Evolutionary conservation across 2,113 vertebrate species (phyloP), one percentile per base, ranked within the genome.

Genomic region (Thunnus thynnus): DNA sequence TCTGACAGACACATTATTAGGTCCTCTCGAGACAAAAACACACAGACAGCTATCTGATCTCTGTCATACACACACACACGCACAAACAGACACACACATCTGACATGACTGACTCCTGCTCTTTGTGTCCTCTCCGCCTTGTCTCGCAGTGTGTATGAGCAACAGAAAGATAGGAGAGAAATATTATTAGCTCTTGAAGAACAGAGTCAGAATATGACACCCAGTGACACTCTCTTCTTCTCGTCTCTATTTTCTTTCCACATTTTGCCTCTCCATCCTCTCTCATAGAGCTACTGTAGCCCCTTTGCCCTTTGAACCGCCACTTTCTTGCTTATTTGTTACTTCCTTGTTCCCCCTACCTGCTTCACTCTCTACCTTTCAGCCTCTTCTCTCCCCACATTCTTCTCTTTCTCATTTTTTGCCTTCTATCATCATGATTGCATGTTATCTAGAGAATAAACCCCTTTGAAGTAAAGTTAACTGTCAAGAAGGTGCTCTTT

Each of bases 1-100:
- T 80, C 50, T 79, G 82, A 80, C 73, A 79, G 82, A 72, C 77
- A 57, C 84, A 84, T 89, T 82, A 89, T 90, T 80, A 88, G 77
- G 63, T 84, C 58, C 61, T 70, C 73, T 82, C 2, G 8, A 76
- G 84, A 85, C 70, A 83, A 88, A 88, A 75, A 60, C 62, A 61
- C 71, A 65, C 88, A 78, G 44, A 78, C 54, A 73, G 64, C 32
- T 68, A 85, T 85, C 80, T 76, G 70, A 85, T 74, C 54, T 76
- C 52, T 20, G 32, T 55, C 36, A 52, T 61, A 41, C 72, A 41
- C 61, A 22, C 20, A 41, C 22, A 55, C 51, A 63, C 60, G 27
- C 57, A 69, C 18, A 22, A 68, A 64, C 69, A 65, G 14, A 75
- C 70, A 79, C 73, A 78, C 80, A 52, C 85, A 52, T 57, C 60